A percentile compares a stretch with the other conserved stretches of the same genome.
These are phyloP conservation scores for Halichoerus grypus DNA, from an alignment of 2,113 vertebrate species.

Conservation along the genomic window DNA sequence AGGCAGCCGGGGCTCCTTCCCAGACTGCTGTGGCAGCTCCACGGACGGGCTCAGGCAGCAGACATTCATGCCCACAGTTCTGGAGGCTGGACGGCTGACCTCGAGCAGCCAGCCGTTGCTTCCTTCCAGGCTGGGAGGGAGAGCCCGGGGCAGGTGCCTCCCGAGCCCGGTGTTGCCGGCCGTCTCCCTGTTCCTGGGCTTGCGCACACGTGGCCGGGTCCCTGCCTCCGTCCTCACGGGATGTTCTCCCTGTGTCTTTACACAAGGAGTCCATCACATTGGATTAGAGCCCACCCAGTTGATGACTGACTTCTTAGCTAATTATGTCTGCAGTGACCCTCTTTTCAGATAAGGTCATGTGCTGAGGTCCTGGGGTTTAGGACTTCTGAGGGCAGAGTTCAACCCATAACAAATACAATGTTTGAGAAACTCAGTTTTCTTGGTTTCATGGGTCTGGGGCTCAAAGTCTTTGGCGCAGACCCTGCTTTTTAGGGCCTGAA, in stretches of 20 bases:
- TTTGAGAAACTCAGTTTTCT: fast-evolving
- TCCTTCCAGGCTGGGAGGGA: fast-evolving
- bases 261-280: fast-evolving
- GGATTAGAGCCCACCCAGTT: no score
- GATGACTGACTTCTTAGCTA: fast-evolving
- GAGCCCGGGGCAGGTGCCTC: fast-evolving
- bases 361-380: background rate
- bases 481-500: background rate
- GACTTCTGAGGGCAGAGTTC: background rate
- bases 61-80: background rate
- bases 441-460: background rate
- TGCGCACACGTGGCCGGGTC: fast-evolving
- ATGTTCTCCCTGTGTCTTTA: background rate
- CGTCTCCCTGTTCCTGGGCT: fast-evolving
- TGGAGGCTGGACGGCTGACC: background rate
- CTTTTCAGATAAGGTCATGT: background rate
- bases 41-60: fast-evolving
- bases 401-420: fast-evolving
- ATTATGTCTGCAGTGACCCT: fast-evolving
- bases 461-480: background rate
- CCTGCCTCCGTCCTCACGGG: fast-evolving
- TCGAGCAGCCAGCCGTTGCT: background rate
- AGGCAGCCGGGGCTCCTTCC: no score
- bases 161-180: fast-evolving
- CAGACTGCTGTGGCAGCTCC: background rate